phyloP scores from a whole-genome alignment of 2,888 invertebrate genomes.

The Microchrysa polita region DNA sequence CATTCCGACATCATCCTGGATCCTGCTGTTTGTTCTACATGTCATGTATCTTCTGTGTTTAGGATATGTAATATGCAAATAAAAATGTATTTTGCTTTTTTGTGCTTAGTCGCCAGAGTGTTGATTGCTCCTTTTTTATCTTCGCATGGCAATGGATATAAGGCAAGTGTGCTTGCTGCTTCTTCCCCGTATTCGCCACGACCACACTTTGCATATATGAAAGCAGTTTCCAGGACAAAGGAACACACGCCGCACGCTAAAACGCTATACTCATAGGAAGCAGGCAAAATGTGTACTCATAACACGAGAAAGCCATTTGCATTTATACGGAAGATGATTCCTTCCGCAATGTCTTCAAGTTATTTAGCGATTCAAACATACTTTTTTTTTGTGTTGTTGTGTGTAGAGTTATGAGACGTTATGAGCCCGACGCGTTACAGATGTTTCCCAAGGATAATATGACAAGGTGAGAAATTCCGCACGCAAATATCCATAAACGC shows the following conservation, averaged over 20 bases:
- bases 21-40: not conserved
- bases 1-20: not conserved
- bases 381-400: not conserved
- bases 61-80: slow-evolving; percentile 40
- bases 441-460: slow-evolving; percentile 9
- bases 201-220: slow-evolving; percentile 26
- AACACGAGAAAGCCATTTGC: slow-evolving; percentile 34
- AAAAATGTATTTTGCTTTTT: slow-evolving; percentile 19
- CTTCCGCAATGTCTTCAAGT: not conserved
- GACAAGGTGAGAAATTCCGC: slow-evolving; percentile 13
- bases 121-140: slow-evolving; percentile 29
- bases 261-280: too few species aligned
- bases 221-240: not conserved
- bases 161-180: slow-evolving; percentile 18
- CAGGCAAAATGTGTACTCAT: not conserved
- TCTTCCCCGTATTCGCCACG: not conserved
- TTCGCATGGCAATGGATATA: not conserved
- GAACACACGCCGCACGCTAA: too few species aligned
- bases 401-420: not conserved
- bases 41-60: slow-evolving; percentile 21
- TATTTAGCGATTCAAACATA: slow-evolving; percentile 14
- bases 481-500: not conserved
- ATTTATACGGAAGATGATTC: slow-evolving; percentile 36
- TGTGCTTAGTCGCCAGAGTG: not conserved
- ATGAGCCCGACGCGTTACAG: not conserved